Evolutionary conservation across 2,797 vertebrate species (phyloP), one percentile per base, ranked within the genome.

Genomic region (Channa striata): DNA sequence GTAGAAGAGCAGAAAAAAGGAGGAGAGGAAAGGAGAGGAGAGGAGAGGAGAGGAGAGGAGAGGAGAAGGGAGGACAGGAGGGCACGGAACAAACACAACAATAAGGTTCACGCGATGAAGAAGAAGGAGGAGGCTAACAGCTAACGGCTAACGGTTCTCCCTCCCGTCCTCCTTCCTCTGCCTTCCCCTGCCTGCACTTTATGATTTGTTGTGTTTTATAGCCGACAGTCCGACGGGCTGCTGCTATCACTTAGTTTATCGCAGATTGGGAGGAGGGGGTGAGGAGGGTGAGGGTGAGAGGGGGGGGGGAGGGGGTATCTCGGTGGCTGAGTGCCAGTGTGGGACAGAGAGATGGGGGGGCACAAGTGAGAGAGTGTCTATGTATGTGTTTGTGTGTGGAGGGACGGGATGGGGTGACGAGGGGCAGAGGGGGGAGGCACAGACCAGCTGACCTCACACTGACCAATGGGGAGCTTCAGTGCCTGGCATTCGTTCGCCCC

Each of bases 201-300:
- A 97, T 97, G 96, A 98, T 98, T 99, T 98, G 97, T 99, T 97
- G 96, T 97, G 96, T 96, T 98, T 98, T 98, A 97, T 97, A 90
- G 88, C 87, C 86, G 80, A 83, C 87, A 97, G 96, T 96, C 96
- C 96, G 93, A 97, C 95, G 94, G 96, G 93, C 95, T 96, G 82
- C 89, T 95, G 96, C 97, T 97, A 98, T 99, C 97, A 97, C 92
- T 91, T 82, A 93, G 95, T 96, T 97, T 96, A 98, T 97, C 96
- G 94, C 95, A 97, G 97, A 97, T 96, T 96, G 95, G 96, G 95
- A 95, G 95, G 96, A 94, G 95, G 94, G 94, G 95, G 87, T 78
- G 83, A 85, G 87, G 77, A 72, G 81, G 79, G 69, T 54, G 80
- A 65, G 69, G 74, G 71, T 56, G 66, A 63, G 68, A 46, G 37